These are phyloP conservation scores for Ailuropoda melanoleuca DNA, from an alignment of 2,113 vertebrate genomes.

Conservation along the genomic window DNA sequence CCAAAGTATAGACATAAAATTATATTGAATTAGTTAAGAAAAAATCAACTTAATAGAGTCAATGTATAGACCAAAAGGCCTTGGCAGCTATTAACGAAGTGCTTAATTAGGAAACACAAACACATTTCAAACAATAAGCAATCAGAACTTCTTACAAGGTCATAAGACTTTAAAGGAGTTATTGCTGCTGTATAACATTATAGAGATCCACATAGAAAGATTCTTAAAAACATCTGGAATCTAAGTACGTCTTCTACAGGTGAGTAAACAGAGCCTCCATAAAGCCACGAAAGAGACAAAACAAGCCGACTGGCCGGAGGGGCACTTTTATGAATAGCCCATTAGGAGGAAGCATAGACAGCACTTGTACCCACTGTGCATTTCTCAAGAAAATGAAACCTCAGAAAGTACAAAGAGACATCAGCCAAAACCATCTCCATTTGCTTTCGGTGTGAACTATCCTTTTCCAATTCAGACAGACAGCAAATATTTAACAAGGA, in stretches of 20 bases:
- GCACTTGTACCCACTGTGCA: neutral
- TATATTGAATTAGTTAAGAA: neutral
- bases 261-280: slow-evolving; percentile 68
- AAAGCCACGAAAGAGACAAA: slow-evolving; percentile 49
- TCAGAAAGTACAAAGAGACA: slow-evolving; percentile 9
- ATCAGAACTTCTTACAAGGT: slow-evolving; percentile 56
- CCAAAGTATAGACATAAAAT: neutral
- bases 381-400: slow-evolving; percentile 57
- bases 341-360: slow-evolving; percentile 14
- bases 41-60: slow-evolving; percentile 6
- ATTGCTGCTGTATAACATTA: slow-evolving; percentile 11
- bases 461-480: slow-evolving; percentile 81
- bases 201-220: slow-evolving; percentile 35
- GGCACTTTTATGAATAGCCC: slow-evolving; percentile 3
- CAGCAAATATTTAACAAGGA: slow-evolving; percentile 84
- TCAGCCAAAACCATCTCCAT: neutral
- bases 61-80: slow-evolving; percentile 32
- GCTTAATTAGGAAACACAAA: slow-evolving; percentile 62
- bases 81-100: slow-evolving; percentile 51
- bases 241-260: slow-evolving; percentile 68
- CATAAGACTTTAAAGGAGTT: slow-evolving; percentile 39
- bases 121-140: slow-evolving; percentile 43
- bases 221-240: slow-evolving; percentile 58
- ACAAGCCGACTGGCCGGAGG: neutral
- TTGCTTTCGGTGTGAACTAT: slow-evolving; percentile 56